phyloP scores from a whole-genome alignment of 2,888 invertebrate genomes.

The Drosophila incognita region DNA sequence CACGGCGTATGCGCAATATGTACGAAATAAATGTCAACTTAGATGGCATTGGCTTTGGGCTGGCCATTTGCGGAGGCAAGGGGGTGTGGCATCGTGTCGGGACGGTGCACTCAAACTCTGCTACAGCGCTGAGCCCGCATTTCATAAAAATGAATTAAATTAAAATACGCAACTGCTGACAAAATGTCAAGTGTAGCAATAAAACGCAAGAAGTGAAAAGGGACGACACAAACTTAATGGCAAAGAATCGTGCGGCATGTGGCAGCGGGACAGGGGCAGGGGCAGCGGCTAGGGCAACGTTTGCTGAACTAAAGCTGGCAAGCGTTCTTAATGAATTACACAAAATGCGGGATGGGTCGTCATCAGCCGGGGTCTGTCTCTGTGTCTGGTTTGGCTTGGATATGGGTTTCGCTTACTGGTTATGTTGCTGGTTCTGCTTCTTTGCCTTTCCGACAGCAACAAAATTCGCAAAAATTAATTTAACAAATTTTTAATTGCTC shows the following conservation, averaged over 20 bases:
- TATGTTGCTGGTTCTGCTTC: constrained; percentile 46
- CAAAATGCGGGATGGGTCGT: constrained; percentile 71
- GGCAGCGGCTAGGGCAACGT: constrained; percentile 7
- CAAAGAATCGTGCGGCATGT: constrained; percentile 2
- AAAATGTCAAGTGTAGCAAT: constrained; percentile 81
- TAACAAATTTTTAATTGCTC: constrained; percentile 63
- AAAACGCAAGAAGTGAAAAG: constrained; percentile 67
- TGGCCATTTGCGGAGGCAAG: neutral
- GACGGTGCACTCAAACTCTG: constrained; percentile 13
- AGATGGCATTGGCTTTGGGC: constrained; percentile 45
- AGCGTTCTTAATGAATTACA: constrained; percentile 77
- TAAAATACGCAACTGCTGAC: constrained; percentile 76
- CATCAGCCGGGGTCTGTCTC: constrained; percentile 12
- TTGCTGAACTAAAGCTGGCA: constrained; percentile 53
- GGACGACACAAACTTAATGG: constrained; percentile 11
- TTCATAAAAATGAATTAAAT: constrained; percentile 81
- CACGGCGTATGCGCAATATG: constrained; percentile 77
- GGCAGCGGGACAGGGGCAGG: constrained; percentile 11
- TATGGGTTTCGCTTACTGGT: constrained; percentile 23
- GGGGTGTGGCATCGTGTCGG: constrained; percentile 2
- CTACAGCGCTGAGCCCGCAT: constrained; percentile 68
- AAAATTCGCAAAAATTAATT: constrained; percentile 65
- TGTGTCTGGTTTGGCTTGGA: constrained; percentile 7
- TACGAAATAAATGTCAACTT: constrained; percentile 80
- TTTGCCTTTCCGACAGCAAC: constrained; percentile 45